Evolutionary conservation across 1,140 invertebrate genomes (phyloP).

Genomic region (Pseudomyrmex flavicornis): DNA sequence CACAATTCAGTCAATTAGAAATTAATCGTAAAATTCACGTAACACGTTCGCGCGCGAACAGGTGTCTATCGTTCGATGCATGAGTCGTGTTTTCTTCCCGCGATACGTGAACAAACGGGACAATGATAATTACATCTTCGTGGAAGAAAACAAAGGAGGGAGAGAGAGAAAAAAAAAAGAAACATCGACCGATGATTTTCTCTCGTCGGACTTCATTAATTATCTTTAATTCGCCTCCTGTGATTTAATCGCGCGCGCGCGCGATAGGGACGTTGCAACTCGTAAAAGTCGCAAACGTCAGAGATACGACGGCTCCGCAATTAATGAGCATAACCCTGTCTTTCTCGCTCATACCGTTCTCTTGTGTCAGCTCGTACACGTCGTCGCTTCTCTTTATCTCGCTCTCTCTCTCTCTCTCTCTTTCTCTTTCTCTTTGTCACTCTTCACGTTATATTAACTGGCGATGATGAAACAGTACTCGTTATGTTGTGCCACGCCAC

Average conservation of each 20-base stretch:
- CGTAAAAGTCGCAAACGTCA: conserved; percentile 62
- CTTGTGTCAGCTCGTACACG: conserved; percentile 1
- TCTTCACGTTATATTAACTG: conserved; percentile 45
- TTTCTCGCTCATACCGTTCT: conserved; percentile 36
- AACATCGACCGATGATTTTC: conserved; percentile 26
- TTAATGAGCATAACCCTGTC: conserved; percentile 55
- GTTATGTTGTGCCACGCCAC: conserved; percentile 45
- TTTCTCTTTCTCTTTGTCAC: neutral
- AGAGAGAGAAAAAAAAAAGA: neutral
- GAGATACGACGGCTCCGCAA: conserved; percentile 61
- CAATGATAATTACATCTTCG: conserved; percentile 20
- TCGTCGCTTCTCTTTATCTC: neutral
- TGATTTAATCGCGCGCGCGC: conserved; percentile 57
- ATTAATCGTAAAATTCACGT: neutral
- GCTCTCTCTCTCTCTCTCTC: conserved; percentile 13
- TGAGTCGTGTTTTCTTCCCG: neutral
- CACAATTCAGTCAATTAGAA: neutral
- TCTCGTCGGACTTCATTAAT: conserved; percentile 65
- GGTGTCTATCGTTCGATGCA: neutral
- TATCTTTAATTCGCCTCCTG: conserved; percentile 63
- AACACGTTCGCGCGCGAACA: neutral
- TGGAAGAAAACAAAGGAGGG: neutral
- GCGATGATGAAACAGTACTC: conserved; percentile 64
- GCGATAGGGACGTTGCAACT: conserved; percentile 15
- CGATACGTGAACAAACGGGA: conserved; percentile 13